Conservation (phyloP, 2,113 vertebrate species). For the Brachirus orientalis region DNA sequence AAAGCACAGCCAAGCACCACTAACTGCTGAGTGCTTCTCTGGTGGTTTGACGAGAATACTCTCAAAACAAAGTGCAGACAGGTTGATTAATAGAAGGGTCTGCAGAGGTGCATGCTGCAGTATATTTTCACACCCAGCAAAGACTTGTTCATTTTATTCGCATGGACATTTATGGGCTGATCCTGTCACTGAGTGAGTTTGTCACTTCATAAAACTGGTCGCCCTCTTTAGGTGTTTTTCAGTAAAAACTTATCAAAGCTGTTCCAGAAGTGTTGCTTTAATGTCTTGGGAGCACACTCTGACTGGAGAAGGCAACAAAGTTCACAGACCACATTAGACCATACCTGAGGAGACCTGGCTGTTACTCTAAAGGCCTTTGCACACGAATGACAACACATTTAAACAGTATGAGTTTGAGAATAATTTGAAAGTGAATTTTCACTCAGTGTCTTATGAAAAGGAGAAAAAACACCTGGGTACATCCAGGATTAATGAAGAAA, state of each 20-base stretch:
- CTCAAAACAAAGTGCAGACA: constrained; percentile 85
- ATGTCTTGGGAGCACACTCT: constrained; percentile 33
- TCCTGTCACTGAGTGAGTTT: constrained; percentile 75
- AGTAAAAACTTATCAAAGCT: constrained; percentile 75
- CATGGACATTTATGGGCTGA: constrained; percentile 76
- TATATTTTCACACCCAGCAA: constrained; percentile 81
- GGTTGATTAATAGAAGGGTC: constrained; percentile 84
- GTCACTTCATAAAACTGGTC: constrained; percentile 75
- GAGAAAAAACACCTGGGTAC: too few relatives aligned
- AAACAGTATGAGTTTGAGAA: too few relatives aligned
- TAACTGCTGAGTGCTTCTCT: constrained; percentile 81
- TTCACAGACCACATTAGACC: constrained; percentile 27
- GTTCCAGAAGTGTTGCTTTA: constrained; percentile 71
- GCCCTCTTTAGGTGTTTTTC: constrained; percentile 53
- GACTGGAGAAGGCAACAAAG: constrained; percentile 22
- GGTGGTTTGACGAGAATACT: constrained; percentile 82
- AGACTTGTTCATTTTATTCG: constrained; percentile 75
- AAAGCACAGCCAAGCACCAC: constrained; percentile 79
- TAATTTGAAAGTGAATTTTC: too few relatives aligned
- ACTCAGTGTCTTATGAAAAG: too few relatives aligned
- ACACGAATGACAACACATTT: too few relatives aligned
- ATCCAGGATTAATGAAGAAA: too few relatives aligned
- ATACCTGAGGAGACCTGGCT: constrained; percentile 3
- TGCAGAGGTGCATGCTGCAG: constrained; percentile 71
- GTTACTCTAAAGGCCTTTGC: too few relatives aligned